Percentiles rank a stretch among this genome's conserved stretches.
These are phyloP conservation scores for Coregonus clupeaformis DNA, from an alignment of 2,113 vertebrate genomes.

Conservation along the genomic window DNA sequence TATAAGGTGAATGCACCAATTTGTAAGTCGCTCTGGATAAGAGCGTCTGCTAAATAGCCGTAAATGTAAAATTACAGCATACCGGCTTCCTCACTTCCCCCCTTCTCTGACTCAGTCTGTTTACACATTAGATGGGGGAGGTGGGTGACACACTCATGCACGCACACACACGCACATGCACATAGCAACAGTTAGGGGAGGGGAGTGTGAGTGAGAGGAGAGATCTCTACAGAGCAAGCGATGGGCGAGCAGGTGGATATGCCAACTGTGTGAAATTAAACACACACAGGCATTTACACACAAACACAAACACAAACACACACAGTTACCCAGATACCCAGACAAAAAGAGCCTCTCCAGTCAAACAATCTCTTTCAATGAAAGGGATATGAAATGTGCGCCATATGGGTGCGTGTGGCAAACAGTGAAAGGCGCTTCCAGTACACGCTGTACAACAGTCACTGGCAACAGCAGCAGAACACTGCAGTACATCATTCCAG, in stretches of 20 bases:
- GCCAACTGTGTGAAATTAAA: neutral
- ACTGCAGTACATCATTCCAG: neutral
- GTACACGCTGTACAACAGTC: constrained; percentile 4
- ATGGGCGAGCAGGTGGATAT: no score
- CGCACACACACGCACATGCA: neutral
- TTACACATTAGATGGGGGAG: no score
- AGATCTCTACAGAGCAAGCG: no score
- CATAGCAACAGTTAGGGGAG: no score
- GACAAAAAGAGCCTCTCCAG: constrained; percentile 29
- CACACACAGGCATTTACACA: neutral
- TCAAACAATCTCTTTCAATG: constrained; percentile 12
- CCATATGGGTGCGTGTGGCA: neutral
- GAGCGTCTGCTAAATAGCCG: no score
- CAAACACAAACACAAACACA: neutral
- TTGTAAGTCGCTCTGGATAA: no score
- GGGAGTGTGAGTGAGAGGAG: no score
- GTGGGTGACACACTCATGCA: neutral
- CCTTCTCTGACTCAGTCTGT: no score
- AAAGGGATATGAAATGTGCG: constrained; percentile 25
- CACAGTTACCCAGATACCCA: constrained; percentile 30
- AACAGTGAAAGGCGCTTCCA: constrained; percentile 4
- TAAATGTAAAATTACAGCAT: no score
- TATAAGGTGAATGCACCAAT: no score
- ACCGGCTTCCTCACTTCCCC: no score
- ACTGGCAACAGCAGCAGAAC: constrained; percentile 18